Percentiles rank a stretch among this genome's conserved stretches.
phyloP scores from a whole-genome alignment of 2,113 vertebrate species.

The Prionailurus bengalensis region DNA sequence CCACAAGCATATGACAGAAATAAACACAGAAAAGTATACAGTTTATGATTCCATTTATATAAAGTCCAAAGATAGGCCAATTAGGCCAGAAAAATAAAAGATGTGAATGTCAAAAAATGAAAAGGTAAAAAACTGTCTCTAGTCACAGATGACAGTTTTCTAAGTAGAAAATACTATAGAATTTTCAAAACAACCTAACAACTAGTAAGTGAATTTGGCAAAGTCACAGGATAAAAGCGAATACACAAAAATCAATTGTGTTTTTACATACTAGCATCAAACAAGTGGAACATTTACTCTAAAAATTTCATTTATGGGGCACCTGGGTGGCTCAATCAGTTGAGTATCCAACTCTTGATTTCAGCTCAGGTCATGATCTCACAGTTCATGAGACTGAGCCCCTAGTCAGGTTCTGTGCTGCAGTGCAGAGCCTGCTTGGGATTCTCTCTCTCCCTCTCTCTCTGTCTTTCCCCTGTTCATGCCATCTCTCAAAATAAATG shows the following conservation, averaged over 20 bases:
- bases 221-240: background rate
- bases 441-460: no score
- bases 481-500: no score
- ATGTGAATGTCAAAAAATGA: background rate
- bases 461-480: no score
- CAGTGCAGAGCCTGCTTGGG: no score
- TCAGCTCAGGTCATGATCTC: no score
- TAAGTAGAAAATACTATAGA: background rate
- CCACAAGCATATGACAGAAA: background rate
- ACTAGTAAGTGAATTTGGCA: background rate
- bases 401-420: no score
- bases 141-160: background rate
- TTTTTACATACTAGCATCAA: background rate
- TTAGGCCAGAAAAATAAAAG: background rate
- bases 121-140: background rate
- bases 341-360: no score
- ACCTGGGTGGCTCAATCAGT: no score
- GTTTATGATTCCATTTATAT: background rate
- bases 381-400: no score
- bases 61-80: background rate
- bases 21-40: background rate
- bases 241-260: background rate
- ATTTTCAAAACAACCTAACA: background rate
- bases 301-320: background rate
- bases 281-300: background rate